phyloP scores from a whole-genome alignment of 2,797 vertebrate species.

The Pteropus rufus region DNA sequence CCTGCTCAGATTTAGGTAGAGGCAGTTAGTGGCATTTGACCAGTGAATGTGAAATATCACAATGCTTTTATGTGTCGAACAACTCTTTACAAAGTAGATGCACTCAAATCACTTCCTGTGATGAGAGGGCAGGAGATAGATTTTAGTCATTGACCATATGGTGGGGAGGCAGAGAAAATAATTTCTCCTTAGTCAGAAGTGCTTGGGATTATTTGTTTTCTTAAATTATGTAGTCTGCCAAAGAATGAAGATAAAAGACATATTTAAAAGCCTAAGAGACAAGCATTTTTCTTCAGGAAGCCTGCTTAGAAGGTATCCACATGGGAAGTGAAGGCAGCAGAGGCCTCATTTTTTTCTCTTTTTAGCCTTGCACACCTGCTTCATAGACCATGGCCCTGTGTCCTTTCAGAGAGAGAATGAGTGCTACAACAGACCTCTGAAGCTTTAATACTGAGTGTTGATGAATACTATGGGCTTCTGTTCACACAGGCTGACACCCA shows the following conservation, averaged over 20 bases:
- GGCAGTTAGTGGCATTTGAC: background rate
- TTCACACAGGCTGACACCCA: background rate
- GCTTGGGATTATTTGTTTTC: background rate
- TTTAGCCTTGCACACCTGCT: background rate
- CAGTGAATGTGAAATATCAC: background rate
- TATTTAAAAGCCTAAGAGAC: background rate
- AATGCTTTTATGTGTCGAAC: background rate
- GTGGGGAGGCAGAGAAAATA: background rate
- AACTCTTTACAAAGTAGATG: background rate
- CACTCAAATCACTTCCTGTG: background rate
- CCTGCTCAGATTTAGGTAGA: background rate
- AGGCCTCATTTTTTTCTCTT: background rate
- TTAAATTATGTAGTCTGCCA: background rate
- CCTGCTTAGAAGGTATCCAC: background rate
- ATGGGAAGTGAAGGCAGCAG: background rate
- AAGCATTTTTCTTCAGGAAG: background rate
- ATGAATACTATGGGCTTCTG: background rate
- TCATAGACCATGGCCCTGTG: background rate
- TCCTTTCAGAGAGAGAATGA: background rate
- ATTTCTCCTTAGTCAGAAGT: background rate
- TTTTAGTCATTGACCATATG: background rate
- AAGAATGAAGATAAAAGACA: background rate
- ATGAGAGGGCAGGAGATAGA: background rate
- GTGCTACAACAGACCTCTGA: background rate
- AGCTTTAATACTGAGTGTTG: background rate